Base-by-base conservation (phyloP, 1,140 invertebrate species). In the Drosophila santomea region DNA sequence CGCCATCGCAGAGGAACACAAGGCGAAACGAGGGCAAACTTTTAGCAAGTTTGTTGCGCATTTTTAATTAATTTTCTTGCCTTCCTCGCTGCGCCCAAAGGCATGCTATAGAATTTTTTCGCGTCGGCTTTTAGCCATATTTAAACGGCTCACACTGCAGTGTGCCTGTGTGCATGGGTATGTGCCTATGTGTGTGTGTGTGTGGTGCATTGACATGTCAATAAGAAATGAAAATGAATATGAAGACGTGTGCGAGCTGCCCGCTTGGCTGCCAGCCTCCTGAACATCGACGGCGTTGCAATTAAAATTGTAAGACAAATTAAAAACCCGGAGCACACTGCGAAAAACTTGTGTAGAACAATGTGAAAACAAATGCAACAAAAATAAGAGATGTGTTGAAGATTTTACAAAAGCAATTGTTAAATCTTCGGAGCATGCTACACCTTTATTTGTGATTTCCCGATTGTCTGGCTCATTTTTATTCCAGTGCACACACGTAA, bases 251-350 rank as follows among this genome's bases (percentile, higher is more conserved):
- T 36, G 54, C 32, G 32, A 25, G 43, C 64, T 41, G 64, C 28
- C 67, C 43, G 67, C 51, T 71, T 69, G 68, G 44, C 64, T 71
- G 64, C 52, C 52, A 41, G 51, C 60, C 50, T 47, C 63, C 59
- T 45, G 57, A 62, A 14, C 67, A 71, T 71, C 68, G 67, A 57
- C 50, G 55, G 38, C 39, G 62, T 72, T 71, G 84, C 84, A 80
- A 86, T 86, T 86, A 88, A 86, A 79, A 83, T 88, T 71, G 79
- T 72, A 86, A 82, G 78, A 82, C 67, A 89, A 83, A 86, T 89
- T 79, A 80, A 89, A 86, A 88, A 71, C 60, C 63, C 59, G 36
- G 15, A 6, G 23, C 7, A 23, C 44, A 28, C 60, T 1, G 4
- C 0, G 0, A 52, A 10, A 68, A 54, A 51, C 14, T 38, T 14